phyloP scores from a whole-genome alignment of 2,113 vertebrate genomes.

The Aptenodytes forsteri region DNA sequence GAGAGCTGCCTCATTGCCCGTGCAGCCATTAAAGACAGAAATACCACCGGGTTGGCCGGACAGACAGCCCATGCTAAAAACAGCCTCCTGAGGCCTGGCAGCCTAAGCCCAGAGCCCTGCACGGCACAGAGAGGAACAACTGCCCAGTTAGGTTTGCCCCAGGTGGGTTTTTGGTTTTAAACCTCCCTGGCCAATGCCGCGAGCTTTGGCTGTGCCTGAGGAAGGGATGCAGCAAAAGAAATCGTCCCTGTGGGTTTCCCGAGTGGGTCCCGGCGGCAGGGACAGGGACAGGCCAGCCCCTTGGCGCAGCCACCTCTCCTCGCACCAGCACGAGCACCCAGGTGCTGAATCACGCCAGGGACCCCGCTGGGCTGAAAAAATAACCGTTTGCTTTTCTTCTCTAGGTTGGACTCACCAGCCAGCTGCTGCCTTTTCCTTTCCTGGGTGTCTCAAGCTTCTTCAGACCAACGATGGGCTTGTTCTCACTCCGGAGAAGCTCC shows the following conservation, averaged over 20 bases:
- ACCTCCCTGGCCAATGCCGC: rapidly evolving
- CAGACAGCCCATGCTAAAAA: background rate
- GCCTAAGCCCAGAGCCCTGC: background rate
- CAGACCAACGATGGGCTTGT: rapidly evolving
- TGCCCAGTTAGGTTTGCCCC: background rate
- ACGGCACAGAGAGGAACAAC: background rate
- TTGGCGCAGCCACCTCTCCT: background rate
- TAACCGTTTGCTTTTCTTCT: background rate
- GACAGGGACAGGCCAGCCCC: background rate
- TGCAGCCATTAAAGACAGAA: background rate
- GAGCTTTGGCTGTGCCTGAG: background rate
- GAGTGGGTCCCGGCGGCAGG: rapidly evolving
- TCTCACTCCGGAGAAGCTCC: rapidly evolving
- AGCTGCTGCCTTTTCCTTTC: background rate
- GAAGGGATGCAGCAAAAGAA: background rate
- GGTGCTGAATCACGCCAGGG: rapidly evolving
- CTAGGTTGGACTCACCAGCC: background rate
- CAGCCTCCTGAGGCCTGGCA: background rate
- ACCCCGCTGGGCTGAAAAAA: background rate
- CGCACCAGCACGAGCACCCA: rapidly evolving
- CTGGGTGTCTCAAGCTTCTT: background rate
- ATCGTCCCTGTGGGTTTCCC: rapidly evolving
- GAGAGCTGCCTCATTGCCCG: background rate
- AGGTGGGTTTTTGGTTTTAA: background rate
- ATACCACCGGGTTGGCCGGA: background rate